Conservation (phyloP, 2,113 vertebrate species). For the Gambusia holbrooki region DNA sequence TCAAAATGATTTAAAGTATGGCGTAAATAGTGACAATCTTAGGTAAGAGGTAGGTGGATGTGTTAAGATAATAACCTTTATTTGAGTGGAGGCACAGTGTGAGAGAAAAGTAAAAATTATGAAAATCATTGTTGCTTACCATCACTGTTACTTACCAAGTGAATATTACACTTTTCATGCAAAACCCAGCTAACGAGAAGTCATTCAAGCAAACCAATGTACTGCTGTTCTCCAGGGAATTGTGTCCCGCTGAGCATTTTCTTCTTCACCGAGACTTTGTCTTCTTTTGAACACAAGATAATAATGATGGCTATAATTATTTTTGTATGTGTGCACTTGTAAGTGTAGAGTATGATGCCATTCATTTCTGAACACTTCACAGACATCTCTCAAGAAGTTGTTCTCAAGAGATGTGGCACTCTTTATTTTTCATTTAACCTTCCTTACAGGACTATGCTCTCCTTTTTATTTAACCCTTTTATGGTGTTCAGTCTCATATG, state of each 20-base stretch:
- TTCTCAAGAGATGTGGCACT: slow-evolving; percentile 33
- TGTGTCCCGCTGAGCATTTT: slow-evolving; percentile 70
- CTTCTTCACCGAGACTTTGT: slow-evolving; percentile 54
- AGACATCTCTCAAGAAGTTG: slow-evolving; percentile 15
- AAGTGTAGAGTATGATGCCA: slow-evolving; percentile 36
- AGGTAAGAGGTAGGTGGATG: slow-evolving; percentile 6
- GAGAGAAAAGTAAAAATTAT: slow-evolving; percentile 16
- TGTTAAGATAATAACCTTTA: slow-evolving; percentile 32
- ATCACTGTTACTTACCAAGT: slow-evolving; percentile 30
- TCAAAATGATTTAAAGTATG: not conserved
- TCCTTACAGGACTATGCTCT: not conserved
- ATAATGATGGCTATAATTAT: slow-evolving; percentile 75
- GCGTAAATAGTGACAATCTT: not conserved
- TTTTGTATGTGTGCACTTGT: slow-evolving; percentile 62
- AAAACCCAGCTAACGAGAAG: slow-evolving; percentile 53
- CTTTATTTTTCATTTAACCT: slow-evolving; percentile 21
- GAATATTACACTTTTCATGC: slow-evolving; percentile 25
- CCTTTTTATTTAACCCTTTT: slow-evolving; percentile 21
- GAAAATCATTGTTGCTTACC: slow-evolving; percentile 32
- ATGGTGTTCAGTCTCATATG: slow-evolving; percentile 8
- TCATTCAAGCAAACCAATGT: slow-evolving; percentile 50
- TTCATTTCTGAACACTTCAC: slow-evolving; percentile 37
- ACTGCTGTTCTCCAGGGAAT: slow-evolving; percentile 43
- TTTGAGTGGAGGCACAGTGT: slow-evolving; percentile 7
- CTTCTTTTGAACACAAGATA: slow-evolving; percentile 59